A percentile compares a stretch with the other conserved stretches of the same genome.
These are phyloP conservation scores for Rhynchopsitta pachyrhyncha DNA, from an alignment of 2,113 vertebrate genomes.

Conservation along the genomic window DNA sequence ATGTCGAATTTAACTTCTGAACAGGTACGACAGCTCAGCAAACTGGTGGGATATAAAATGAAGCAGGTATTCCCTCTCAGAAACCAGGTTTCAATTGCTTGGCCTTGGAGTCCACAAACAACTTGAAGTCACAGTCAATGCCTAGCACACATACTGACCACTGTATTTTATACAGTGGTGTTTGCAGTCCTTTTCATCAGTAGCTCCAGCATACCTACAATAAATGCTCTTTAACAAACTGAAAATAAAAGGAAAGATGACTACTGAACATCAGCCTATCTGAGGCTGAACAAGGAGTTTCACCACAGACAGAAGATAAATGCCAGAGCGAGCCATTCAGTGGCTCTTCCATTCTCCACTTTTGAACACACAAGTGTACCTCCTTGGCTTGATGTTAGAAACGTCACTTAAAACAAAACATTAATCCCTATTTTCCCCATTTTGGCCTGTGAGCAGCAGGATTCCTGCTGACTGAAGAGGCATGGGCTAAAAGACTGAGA, in stretches of 20 bases:
- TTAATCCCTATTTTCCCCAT: not conserved
- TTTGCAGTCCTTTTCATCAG: not conserved
- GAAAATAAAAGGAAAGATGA: not conserved
- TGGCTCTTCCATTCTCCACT: not conserved
- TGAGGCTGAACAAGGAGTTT: not conserved
- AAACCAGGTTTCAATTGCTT: not conserved
- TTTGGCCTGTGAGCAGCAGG: not conserved
- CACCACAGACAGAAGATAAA: not conserved
- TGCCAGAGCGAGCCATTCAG: not conserved
- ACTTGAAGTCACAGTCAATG: not conserved
- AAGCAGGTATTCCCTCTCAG: not conserved
- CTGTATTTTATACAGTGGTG: not conserved
- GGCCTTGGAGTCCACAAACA: fast-evolving
- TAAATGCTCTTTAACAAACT: not conserved
- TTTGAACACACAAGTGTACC: not conserved
- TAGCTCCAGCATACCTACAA: not conserved
- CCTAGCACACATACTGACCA: not conserved
- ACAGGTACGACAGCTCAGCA: not conserved
- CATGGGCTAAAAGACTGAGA: fast-evolving
- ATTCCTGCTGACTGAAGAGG: not conserved
- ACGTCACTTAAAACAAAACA: not conserved
- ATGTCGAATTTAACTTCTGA: not conserved
- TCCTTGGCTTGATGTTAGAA: not conserved
- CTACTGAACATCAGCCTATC: not conserved
- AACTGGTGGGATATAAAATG: fast-evolving